Base-by-base conservation (phyloP, 1,140 invertebrate genomes). In the Drosophila virilis region DNA sequence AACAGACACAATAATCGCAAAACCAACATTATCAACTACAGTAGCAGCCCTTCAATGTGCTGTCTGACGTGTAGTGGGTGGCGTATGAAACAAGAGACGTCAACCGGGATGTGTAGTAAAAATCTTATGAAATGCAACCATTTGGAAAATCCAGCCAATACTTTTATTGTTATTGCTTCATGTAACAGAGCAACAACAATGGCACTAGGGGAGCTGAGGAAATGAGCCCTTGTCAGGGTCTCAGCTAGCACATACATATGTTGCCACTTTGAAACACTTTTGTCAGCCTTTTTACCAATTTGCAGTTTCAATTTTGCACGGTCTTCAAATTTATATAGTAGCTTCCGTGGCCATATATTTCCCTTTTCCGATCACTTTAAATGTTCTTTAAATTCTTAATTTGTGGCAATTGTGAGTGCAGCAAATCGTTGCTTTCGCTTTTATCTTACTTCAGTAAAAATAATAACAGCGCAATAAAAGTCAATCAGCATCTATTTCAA, bases 101-200 rank as follows among this genome's bases (percentile, higher is more conserved):
- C 69, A 40, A 51, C 55, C 13, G 66, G 52, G 38, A 46, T 68
- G 58, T 59, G 37, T 48, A 62, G 58, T 59, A 42, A 73, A 75
- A 73, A 57, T 80, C 73, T 77, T 89, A 83, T 89, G 74, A 80
- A 86, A 85, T 90, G 86, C 86, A 90, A 78, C 88, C 88, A 75
- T 69, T 90, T 66, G 86, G 86, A 90, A 90, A 90, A 90, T 90
- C 88, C 88, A 78, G 86, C 78, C 86, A 77, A 90, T 90, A 86
- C 82, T 83, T 91, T 90, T 90, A 90, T 77, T 84, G 80, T 78
- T 89, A 90, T 89, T 85, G 84, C 88, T 89, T 84, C 60, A 78
- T 85, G 77, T 89, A 71, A 46, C 71, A 52, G 33, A 28, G 38
- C 75, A 75, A 55, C 57, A 75, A 45, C 55, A 58, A 67, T 51